Conservation (phyloP, 2,113 vertebrate species). For the Alosa alosa region DNA sequence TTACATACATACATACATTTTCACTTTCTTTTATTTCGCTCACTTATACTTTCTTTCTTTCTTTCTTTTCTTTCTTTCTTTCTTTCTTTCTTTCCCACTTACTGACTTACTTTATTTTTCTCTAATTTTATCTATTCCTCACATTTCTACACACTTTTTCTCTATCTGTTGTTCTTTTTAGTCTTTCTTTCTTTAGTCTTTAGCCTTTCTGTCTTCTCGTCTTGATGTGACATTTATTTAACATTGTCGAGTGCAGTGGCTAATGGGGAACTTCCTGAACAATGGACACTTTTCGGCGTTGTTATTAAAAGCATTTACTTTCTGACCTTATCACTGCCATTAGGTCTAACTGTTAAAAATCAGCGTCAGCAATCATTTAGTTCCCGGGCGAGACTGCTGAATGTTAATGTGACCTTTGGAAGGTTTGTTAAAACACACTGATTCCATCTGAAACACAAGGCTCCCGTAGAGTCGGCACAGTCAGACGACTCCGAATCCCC, state of each 20-base stretch:
- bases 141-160: background rate
- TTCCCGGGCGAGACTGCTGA: background rate
- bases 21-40: background rate
- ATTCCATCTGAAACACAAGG: background rate
- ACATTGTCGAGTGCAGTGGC: background rate
- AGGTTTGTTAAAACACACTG: conserved; percentile 12
- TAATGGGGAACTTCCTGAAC: background rate
- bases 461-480: background rate
- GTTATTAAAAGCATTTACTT: background rate
- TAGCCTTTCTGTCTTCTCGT: background rate
- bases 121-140: no score
- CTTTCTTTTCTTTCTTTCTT: background rate
- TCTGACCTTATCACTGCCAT: conserved; percentile 6
- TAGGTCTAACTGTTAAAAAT: conserved; percentile 1
- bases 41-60: background rate
- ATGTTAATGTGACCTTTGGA: conserved; percentile 16
- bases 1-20: background rate
- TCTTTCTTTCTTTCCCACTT: background rate
- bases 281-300: background rate
- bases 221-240: background rate
- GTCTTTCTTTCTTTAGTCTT: background rate
- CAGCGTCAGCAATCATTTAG: background rate
- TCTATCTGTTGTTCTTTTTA: background rate
- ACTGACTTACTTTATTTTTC: no score
- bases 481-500: background rate